Evolutionary conservation across 1,140 invertebrate species (phyloP).

Genomic region (Rhopalosiphum maidis): DNA sequence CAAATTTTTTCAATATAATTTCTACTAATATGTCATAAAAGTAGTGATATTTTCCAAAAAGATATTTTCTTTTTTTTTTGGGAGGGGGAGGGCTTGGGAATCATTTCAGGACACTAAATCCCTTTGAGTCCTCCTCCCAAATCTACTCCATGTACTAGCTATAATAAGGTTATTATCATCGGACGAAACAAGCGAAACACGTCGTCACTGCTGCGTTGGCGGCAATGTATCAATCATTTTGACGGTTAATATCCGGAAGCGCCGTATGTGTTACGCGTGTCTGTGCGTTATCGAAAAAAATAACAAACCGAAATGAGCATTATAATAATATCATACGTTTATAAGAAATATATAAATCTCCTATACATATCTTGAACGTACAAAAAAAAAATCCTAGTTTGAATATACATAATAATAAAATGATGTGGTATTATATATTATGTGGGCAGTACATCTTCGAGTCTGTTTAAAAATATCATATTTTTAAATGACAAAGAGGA

Average conservation of each 20-base stretch:
- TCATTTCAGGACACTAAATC: neutral
- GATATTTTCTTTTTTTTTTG: neutral
- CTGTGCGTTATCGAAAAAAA: neutral
- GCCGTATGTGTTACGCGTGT: neutral
- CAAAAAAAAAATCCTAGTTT: neutral
- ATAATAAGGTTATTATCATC: neutral
- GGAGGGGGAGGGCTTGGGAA: neutral
- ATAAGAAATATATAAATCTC: neutral
- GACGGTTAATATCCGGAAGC: conserved; percentile 22
- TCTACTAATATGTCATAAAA: neutral
- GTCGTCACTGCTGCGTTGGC: neutral
- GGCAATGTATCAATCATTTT: neutral
- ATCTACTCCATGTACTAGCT: neutral
- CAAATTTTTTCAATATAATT: neutral
- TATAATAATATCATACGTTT: neutral
- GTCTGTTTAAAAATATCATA: neutral
- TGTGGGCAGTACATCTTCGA: neutral
- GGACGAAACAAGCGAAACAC: neutral
- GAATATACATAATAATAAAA: neutral
- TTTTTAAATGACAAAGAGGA: neutral
- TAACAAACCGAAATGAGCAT: neutral
- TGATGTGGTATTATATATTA: neutral
- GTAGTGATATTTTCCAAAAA: neutral
- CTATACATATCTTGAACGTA: neutral
- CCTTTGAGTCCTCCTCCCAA: neutral